These are phyloP conservation scores for Phylloscopus trochilus DNA, from an alignment of 2,113 vertebrate genomes.

Conservation along the genomic window DNA sequence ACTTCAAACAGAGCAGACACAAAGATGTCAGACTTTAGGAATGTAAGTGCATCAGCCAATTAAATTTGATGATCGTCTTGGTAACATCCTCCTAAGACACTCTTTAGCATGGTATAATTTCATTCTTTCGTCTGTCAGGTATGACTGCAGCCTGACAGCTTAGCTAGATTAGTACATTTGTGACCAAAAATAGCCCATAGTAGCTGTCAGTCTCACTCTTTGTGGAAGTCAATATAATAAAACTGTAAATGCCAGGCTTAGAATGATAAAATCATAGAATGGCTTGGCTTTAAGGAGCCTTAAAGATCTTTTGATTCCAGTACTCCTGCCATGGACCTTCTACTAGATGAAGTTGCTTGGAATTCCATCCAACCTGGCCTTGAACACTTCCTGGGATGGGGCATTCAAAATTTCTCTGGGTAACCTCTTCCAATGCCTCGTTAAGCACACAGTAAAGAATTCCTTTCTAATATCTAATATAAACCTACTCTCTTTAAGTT, in stretches of 20 bases:
- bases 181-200: not conserved
- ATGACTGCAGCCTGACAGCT: not conserved
- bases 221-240: not conserved
- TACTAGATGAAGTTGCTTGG: not conserved
- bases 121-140: not conserved
- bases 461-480: not conserved
- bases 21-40: not conserved
- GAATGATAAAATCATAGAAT: not conserved
- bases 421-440: not conserved
- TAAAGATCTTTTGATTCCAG: not conserved
- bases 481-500: not conserved
- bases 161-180: not conserved
- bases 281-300: not conserved
- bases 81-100: not conserved
- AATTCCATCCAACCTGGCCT: not conserved
- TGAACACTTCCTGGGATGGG: not conserved
- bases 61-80: not conserved
- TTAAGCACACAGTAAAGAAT: not conserved
- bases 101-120: not conserved
- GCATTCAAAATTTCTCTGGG: not conserved
- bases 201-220: not conserved
- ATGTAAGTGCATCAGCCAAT: not conserved
- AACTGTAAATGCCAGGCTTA: not conserved
- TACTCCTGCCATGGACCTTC: not conserved
- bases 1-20: not conserved